phyloP scores from a whole-genome alignment of 2,888 invertebrate species.

The Cheilosia scutellata region DNA sequence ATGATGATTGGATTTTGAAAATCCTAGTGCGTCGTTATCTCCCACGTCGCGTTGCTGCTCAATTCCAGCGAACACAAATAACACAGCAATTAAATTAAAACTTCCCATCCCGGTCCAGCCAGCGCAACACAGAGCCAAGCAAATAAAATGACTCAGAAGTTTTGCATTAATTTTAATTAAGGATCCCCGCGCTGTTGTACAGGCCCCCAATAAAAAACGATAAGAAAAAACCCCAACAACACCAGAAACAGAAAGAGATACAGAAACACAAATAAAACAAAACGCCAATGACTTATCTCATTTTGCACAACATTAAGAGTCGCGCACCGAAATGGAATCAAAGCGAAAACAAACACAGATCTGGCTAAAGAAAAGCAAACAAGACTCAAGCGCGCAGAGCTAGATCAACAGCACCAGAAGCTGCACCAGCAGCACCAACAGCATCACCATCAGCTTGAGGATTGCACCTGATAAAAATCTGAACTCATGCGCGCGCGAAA shows the following conservation, averaged over 20 bases:
- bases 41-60: conserved; percentile 67
- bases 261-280: conserved; percentile 43
- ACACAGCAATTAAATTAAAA: conserved; percentile 75
- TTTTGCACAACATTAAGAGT: conserved; percentile 74
- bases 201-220: conserved; percentile 17
- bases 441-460: conserved; percentile 76
- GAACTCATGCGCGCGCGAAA: conserved; percentile 73
- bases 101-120: conserved; percentile 36
- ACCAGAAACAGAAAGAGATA: conserved; percentile 32
- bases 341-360: conserved; percentile 63
- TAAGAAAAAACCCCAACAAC: conserved; percentile 1
- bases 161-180: conserved; percentile 79
- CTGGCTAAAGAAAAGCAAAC: conserved; percentile 52
- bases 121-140: conserved; percentile 27
- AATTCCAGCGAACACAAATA: conserved; percentile 71
- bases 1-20: conserved; percentile 29
- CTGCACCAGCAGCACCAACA: conserved; percentile 20
- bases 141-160: conserved; percentile 77
- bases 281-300: conserved; percentile 73
- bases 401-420: conserved; percentile 49
- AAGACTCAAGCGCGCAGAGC: conserved; percentile 43
- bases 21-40: conserved; percentile 72
- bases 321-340: conserved; percentile 73
- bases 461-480: conserved; percentile 80
- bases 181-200: conserved; percentile 55